These are phyloP conservation scores for Branchellion lobata DNA, from an alignment of 2,888 invertebrate species.

Conservation along the genomic window DNA sequence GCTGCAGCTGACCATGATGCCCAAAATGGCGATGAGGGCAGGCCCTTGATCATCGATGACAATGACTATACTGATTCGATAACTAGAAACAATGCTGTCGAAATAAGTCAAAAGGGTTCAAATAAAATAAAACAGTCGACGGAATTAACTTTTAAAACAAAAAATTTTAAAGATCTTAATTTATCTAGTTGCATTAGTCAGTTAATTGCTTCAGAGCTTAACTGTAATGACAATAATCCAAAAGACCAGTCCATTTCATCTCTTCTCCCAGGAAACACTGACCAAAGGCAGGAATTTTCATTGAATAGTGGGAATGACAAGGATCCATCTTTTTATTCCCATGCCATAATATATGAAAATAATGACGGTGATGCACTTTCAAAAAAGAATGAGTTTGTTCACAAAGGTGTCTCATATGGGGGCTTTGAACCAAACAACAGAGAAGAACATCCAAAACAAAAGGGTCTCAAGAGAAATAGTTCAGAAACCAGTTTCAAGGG, in stretches of 20 bases:
- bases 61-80: neutral
- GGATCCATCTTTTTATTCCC: no score
- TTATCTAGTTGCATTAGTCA: neutral
- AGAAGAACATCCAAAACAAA: no score
- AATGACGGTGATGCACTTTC: no score
- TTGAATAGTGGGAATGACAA: no score
- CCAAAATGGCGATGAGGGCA: neutral
- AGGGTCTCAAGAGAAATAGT: no score
- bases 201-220: neutral
- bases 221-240: neutral
- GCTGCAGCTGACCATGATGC: neutral
- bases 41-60: neutral
- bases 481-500: no score
- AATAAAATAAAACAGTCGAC: neutral
- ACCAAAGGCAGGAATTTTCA: no score
- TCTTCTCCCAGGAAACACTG: no score
- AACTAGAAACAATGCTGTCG: neutral
- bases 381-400: no score
- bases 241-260: neutral
- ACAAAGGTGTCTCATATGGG: no score
- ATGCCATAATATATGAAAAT: no score
- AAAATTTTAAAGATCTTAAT: neutral
- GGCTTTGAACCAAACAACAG: no score
- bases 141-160: neutral
- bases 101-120: neutral